Base-by-base conservation (phyloP, 2,888 invertebrate species). In the Malthinus flaveolus region DNA sequence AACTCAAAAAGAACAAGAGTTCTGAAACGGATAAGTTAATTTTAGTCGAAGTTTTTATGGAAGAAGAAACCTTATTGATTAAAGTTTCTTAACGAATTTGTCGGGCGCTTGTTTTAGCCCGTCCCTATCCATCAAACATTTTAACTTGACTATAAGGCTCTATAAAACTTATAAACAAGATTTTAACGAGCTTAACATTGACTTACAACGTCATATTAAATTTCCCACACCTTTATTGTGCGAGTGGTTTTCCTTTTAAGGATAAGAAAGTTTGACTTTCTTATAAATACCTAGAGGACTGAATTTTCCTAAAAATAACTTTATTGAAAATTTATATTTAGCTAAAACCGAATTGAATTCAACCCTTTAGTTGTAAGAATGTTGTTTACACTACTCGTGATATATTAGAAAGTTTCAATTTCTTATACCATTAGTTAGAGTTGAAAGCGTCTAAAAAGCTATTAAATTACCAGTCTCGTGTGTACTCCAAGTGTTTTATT, bases 151-250 rank as follows among this genome's bases (percentile, higher is more conserved):
- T 32, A 44, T 10, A 23, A 23, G 23, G 35, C 51, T 31, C 44
- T 42, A 42, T 33, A 51, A 51, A 51, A 51, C 51, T 51, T 51
- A 51, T 44, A 42, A 51, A 51, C 44, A 33, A 51, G 51, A 34
- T 51, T 51, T 51, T 44, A 51, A 44, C 42, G 44, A 23, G 48
- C 35, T 47, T 35, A 48, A 48, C 35, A 48, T 48, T 33, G 34
- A 15, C 44, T 51, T 33, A 31, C 34, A 34, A 51, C 33, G 42
- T 23, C 32, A 33, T 51, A 42, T 51, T 44, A 44, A 33, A 23
- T 51, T 44, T 44, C 39, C 5, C 34, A 44, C 44, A 33, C 42
- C 23, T 23, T 2, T 23, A 23, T 3, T 23, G 23, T 23, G 23
- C 2, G 23, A 23, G 23, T 23, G 23, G 23, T 23, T 23, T n/a